Conservation (phyloP, 2,113 vertebrate species). For the Tinamus guttatus region DNA sequence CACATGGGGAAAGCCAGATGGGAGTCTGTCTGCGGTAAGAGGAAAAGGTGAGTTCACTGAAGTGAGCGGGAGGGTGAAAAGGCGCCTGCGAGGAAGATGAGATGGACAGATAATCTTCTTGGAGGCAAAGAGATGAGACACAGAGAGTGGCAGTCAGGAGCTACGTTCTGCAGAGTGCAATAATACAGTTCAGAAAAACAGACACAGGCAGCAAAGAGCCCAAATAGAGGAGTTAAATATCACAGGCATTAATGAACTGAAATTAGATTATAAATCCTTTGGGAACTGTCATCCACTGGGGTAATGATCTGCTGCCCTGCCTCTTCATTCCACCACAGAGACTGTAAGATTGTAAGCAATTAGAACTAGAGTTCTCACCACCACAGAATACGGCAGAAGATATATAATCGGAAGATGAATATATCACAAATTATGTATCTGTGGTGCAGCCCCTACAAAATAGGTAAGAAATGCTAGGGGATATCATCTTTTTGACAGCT, state of each 20-base stretch:
- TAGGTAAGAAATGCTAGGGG: background rate
- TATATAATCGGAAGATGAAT: background rate
- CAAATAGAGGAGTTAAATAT: constrained; percentile 1
- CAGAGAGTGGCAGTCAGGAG: background rate
- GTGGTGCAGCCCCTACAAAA: background rate
- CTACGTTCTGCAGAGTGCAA: background rate
- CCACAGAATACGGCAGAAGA: background rate
- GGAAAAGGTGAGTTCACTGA: background rate
- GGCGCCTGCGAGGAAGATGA: background rate
- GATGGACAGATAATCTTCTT: background rate
- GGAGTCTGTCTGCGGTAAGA: background rate
- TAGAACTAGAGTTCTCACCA: background rate
- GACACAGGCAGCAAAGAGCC: background rate
- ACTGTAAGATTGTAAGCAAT: background rate
- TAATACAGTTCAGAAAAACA: background rate
- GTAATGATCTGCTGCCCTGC: background rate
- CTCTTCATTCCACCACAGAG: background rate
- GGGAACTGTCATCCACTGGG: background rate
- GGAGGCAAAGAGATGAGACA: background rate
- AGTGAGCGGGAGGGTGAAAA: background rate
- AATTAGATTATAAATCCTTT: constrained; percentile 40
- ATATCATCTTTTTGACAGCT: background rate
- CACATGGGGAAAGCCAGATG: background rate
- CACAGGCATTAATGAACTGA: constrained; percentile 33
- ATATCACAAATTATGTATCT: background rate